A percentile compares a stretch with the other conserved stretches of the same genome.
Conservation (phyloP, 2,888 invertebrate species). For the Sipha maydis region DNA sequence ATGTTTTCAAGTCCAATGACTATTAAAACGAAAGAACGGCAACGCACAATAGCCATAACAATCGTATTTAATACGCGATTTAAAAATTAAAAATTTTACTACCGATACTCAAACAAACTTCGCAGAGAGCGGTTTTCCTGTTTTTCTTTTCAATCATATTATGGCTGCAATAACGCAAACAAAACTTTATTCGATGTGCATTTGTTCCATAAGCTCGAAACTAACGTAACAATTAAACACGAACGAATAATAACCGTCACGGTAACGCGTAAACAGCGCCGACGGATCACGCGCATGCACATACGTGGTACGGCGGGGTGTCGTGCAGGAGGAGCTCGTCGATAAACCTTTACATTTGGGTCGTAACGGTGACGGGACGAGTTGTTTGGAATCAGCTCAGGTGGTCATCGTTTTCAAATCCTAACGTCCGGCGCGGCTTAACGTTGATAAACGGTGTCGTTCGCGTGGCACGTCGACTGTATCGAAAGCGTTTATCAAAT, state of each 20-base stretch:
- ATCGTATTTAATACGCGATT: too few species aligned
- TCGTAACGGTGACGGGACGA: not conserved
- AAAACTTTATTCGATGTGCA: too few species aligned
- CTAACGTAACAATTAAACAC: too few species aligned
- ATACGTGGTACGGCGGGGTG: not conserved
- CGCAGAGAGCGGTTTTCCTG: too few species aligned
- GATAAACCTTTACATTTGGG: not conserved
- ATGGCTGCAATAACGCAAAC: too few species aligned
- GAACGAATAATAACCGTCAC: not conserved
- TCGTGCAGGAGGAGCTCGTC: not conserved
- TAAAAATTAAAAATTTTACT: too few species aligned
- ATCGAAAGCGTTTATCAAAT: slow-evolving; percentile 29
- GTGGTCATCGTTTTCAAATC: slow-evolving; percentile 19
- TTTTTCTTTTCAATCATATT: too few species aligned
- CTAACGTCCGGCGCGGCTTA: not conserved
- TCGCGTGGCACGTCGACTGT: not conserved
- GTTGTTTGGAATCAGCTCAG: not conserved
- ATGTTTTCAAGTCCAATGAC: too few species aligned
- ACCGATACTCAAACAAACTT: too few species aligned
- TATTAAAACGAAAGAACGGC: too few species aligned
- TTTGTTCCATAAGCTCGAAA: too few species aligned
- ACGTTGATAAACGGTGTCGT: slow-evolving; percentile 31
- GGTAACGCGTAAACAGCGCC: not conserved
- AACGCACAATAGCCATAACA: too few species aligned
- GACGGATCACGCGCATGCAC: not conserved